Base-by-base conservation (phyloP, 2,888 invertebrate genomes). In the Neoitamus cyanurus region DNA sequence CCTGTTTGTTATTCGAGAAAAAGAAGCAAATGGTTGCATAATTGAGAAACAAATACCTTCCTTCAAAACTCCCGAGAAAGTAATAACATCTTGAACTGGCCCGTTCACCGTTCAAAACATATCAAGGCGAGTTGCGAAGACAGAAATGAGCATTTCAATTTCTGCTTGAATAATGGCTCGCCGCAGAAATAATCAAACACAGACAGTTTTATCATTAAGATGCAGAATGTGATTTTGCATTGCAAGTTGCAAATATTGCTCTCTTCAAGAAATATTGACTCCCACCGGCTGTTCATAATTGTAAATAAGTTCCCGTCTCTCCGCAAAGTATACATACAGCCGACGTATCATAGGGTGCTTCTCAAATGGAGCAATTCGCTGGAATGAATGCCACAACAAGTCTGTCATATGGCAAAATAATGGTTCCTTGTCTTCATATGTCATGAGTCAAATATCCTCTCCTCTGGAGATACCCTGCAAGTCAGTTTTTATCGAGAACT, bases 321-420 rank as follows among this genome's bases (percentile, higher is more conserved):
- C 58, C 78, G 11, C 34, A 58, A 78, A 78, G 48, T n/a, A 78
- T 31, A 78, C 13, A 78, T 31, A 78, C 78, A 78, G 46, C n/a
- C 31, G 30, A 31, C 70, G n/a, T 30, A 58, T 42, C 42, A 42
- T 20, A 11, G 42, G 75, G n/a, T 42, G 20, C 42, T 42, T n/a
- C 9, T 36, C 31, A 72, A 83, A 72, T 83, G 69, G 3, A 36
- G 20, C 72, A 83, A 72, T 72, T 42, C 46, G 9, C 9, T 37
- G 37, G n/a, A 83, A 83, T 72, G 72, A 72, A 83, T 36, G 37
- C 72, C 83, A 83, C 83, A 78, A 82, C 82, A 83, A 72, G 70
- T 42, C 72, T 72, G 70, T 31, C 31, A 70, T 72, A 72, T 42
- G 31, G 30, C 46, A 72, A 83, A 83, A 83, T 83, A 83, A 83